These are phyloP conservation scores for Trichogramma pretiosum DNA, from an alignment of 1,140 invertebrate genomes.

Conservation along the genomic window DNA sequence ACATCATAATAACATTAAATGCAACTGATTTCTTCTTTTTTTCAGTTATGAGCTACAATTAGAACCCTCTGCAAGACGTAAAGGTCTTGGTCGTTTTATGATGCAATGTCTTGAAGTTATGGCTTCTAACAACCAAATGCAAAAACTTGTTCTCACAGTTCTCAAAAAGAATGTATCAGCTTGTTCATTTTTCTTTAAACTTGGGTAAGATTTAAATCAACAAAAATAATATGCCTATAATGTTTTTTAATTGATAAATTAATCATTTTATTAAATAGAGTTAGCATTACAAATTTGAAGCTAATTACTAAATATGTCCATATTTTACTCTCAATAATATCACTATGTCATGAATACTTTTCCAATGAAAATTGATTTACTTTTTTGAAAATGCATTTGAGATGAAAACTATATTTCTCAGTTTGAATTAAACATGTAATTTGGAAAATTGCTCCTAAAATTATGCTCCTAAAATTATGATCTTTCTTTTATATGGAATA, in stretches of 20 bases:
- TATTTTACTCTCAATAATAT: no score
- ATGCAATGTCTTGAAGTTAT: conserved; percentile 70
- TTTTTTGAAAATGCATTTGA: no score
- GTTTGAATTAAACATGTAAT: no score
- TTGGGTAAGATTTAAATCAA: conserved; percentile 48
- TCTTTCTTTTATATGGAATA: no score
- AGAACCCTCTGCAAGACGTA: conserved; percentile 52
- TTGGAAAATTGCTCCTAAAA: no score
- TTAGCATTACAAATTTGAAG: no score
- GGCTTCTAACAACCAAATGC: conserved; percentile 60
- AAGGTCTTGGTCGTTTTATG: conserved; percentile 73
- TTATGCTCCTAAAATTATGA: no score
- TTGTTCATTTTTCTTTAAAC: conserved; percentile 59
- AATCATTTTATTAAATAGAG: neutral
- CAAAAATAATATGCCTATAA: neutral
- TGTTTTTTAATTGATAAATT: neutral
- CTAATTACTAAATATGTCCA: no score
- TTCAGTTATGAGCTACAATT: conserved; percentile 78
- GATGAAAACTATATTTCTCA: no score
- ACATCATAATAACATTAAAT: conserved; percentile 5
- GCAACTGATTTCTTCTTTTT: conserved; percentile 5
- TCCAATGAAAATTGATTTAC: no score
- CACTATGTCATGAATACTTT: no score
- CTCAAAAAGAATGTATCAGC: conserved; percentile 65
- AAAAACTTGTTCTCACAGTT: conserved; percentile 74